Evolutionary conservation across 2,113 vertebrate species (phyloP).

Genomic region (Aptenodytes forsteri): DNA sequence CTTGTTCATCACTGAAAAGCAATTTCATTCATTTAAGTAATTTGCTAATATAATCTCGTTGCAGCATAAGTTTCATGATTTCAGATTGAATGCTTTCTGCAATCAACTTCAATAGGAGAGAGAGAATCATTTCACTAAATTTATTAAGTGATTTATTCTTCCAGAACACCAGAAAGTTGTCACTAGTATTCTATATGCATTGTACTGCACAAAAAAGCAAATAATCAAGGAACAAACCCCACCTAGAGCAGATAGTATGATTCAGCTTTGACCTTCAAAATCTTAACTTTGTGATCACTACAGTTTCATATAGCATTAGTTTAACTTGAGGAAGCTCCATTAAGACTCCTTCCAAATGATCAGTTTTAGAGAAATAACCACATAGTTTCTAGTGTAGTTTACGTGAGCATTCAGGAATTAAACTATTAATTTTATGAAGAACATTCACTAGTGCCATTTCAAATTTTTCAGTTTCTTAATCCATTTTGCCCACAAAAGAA

Average conservation of each 20-base stretch:
- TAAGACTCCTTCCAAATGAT: not conserved
- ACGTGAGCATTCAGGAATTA: not conserved
- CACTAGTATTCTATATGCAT: not conserved
- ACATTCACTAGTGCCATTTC: not conserved
- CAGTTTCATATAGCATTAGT: not conserved
- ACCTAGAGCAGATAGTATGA: not conserved
- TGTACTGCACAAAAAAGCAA: not conserved
- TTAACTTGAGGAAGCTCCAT: not conserved
- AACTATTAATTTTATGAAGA: not conserved
- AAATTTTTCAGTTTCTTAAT: not conserved
- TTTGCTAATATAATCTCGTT: not conserved
- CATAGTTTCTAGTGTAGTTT: not conserved
- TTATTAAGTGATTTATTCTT: not conserved
- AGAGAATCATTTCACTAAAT: not conserved
- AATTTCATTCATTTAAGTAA: not conserved
- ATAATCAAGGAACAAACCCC: not conserved
- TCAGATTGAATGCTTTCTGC: not conserved
- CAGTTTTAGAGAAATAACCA: not conserved
- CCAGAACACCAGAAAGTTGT: not conserved
- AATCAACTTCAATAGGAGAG: not conserved
- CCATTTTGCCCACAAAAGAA: not conserved
- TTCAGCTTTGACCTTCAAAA: conserved; percentile 16
- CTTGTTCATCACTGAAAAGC: not conserved
- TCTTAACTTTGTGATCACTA: not conserved
- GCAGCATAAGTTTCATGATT: not conserved